phyloP scores from a whole-genome alignment of 2,888 invertebrate species.

The Clivina fossor region DNA sequence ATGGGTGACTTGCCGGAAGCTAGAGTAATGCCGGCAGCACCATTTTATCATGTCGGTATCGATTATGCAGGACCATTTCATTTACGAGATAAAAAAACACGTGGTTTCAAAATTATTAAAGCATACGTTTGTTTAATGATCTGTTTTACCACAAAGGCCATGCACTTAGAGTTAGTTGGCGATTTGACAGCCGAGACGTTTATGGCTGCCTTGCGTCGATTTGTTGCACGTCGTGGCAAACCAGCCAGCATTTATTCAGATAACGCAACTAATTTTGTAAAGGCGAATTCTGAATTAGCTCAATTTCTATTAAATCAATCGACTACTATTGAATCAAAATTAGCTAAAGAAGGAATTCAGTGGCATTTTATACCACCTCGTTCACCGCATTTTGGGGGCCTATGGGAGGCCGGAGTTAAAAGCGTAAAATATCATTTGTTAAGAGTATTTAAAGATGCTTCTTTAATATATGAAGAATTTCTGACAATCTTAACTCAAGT shows the following conservation, averaged over 20 bases:
- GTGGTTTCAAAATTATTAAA: constrained; percentile 27
- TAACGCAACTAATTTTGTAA: constrained; percentile 38
- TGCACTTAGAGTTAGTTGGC: constrained; percentile 3
- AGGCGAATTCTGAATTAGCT: constrained; percentile 25
- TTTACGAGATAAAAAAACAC: constrained; percentile 30
- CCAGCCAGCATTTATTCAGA: constrained; percentile 36
- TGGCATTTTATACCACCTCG: constrained; percentile 42
- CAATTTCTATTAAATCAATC: too few species aligned
- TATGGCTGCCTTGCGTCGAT: constrained; percentile 36
- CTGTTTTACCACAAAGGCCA: constrained; percentile 29
- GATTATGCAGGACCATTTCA: constrained; percentile 35
- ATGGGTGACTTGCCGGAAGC: constrained; percentile 40
- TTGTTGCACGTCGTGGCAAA: constrained; percentile 38
- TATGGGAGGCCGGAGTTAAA: constrained; percentile 23
- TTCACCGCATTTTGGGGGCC: too few species aligned
- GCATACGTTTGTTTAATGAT: constrained; percentile 30
- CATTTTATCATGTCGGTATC: constrained; percentile 24
- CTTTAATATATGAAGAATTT: constrained; percentile 38
- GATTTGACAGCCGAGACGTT: constrained; percentile 34
- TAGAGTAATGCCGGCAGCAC: constrained; percentile 2
- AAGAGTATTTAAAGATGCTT: constrained; percentile 27
- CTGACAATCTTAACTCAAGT: constrained; percentile 37
- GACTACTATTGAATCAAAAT: not conserved
- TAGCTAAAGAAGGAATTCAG: constrained; percentile 33
- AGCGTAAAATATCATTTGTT: constrained; percentile 37